Conservation (phyloP, 2,888 invertebrate genomes). For the Leptarthrus brevirostris region DNA sequence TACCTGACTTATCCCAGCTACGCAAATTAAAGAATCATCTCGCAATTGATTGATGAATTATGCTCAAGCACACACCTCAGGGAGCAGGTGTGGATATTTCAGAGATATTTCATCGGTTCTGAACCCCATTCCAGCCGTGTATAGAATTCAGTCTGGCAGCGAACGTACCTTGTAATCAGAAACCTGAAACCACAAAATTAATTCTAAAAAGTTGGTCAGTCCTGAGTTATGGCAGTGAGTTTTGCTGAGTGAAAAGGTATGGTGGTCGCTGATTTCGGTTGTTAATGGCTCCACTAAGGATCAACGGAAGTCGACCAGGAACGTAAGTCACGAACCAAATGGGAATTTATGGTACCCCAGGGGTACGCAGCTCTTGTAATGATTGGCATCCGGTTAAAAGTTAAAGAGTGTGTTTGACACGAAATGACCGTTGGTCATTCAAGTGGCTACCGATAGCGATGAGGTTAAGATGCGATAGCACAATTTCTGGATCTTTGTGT, state of each 20-base stretch:
- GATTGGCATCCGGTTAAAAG: constrained; percentile 42
- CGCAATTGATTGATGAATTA: constrained; percentile 12
- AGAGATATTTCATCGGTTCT: not conserved
- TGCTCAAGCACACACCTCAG: not conserved
- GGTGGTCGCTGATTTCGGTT: constrained; percentile 17
- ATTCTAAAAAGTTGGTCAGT: constrained; percentile 43
- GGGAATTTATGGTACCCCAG: constrained; percentile 32
- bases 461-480: not conserved
- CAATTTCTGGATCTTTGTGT: not conserved
- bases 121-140: not conserved
- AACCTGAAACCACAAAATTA: constrained; percentile 46
- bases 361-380: constrained; percentile 14
- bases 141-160: not conserved
- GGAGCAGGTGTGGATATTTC: constrained; percentile 8
- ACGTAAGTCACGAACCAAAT: constrained; percentile 47
- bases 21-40: not conserved
- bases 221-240: constrained; percentile 16
- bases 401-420: constrained; percentile 37
- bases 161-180: constrained; percentile 25
- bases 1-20: not conserved
- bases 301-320: constrained; percentile 38
- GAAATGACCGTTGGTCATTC: constrained; percentile 40
- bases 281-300: constrained; percentile 28
- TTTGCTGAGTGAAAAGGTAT: constrained; percentile 4
- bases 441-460: constrained; percentile 1